Evolutionary conservation across 2,797 vertebrate species (phyloP).

Genomic region (Gymnopithys bicolor): DNA sequence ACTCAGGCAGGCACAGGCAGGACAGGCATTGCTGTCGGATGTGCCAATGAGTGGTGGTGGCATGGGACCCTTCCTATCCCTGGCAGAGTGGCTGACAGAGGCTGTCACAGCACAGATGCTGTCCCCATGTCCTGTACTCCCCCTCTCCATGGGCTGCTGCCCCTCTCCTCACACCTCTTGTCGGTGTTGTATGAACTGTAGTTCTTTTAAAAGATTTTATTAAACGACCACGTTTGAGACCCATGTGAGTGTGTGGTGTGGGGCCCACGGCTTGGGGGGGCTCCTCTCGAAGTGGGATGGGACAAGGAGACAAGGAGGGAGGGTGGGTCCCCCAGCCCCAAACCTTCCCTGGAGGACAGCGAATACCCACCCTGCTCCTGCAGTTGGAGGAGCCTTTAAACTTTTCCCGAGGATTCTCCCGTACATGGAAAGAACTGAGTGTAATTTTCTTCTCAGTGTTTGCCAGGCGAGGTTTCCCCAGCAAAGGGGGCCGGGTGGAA

Average conservation of each 20-base stretch:
- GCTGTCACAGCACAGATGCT: neutral
- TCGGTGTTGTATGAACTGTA: slow-evolving; percentile 35
- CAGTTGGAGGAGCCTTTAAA: neutral
- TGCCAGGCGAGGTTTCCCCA: neutral
- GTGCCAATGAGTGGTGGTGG: neutral
- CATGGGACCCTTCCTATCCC: accelerated
- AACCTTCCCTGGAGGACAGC: neutral
- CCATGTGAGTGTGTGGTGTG: slow-evolving; percentile 23
- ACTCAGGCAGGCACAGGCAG: neutral
- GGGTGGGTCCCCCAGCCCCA: neutral
- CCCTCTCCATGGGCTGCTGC: neutral
- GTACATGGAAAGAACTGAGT: accelerated
- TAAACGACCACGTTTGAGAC: slow-evolving; percentile 69
- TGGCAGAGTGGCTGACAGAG: accelerated
- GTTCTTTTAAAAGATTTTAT: slow-evolving; percentile 71
- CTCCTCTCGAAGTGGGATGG: accelerated
- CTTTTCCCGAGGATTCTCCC: neutral
- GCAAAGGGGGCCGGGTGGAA: neutral
- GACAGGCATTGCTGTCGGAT: neutral
- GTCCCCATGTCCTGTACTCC: neutral
- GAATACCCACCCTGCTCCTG: neutral
- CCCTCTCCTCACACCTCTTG: neutral
- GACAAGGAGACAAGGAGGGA: neutral
- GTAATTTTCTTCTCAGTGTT: neutral
- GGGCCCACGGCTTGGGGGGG: neutral